phyloP scores from a whole-genome alignment of 2,797 vertebrate genomes.

The Falco columbarius region DNA sequence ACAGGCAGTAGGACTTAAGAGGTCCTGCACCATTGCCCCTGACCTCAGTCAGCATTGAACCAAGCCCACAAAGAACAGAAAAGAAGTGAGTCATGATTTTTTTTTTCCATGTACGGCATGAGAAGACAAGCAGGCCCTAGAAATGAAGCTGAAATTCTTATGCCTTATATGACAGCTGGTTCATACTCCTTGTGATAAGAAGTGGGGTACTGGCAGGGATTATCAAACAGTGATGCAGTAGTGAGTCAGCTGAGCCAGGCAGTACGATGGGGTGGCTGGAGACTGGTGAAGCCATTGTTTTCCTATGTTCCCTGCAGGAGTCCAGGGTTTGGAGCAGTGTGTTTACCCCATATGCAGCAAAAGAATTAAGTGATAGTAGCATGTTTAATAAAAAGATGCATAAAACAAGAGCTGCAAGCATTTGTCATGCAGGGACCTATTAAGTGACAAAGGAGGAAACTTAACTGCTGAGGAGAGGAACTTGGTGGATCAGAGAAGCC shows the following conservation, averaged over 20 bases:
- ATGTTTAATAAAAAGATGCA: neutral
- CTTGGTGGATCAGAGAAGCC: neutral
- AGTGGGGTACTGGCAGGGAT: neutral
- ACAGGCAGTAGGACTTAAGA: neutral
- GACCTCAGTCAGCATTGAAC: neutral
- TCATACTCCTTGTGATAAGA: neutral
- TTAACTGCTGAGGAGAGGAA: neutral
- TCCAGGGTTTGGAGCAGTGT: neutral
- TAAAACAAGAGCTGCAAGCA: neutral
- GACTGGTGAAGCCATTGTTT: neutral
- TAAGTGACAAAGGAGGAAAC: neutral
- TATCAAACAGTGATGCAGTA: neutral
- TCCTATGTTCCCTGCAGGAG: neutral
- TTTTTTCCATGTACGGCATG: neutral
- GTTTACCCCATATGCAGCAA: neutral
- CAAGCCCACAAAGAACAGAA: neutral
- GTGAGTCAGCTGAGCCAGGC: neutral
- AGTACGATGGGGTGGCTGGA: neutral
- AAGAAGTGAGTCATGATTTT: neutral
- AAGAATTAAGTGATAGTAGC: neutral
- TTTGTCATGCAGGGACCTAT: neutral
- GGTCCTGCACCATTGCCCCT: neutral
- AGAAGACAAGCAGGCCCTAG: constrained; percentile 3
- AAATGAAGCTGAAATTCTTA: constrained; percentile 21
- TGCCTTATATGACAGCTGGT: neutral